Percentiles rank a stretch among this genome's conserved stretches.
Evolutionary conservation across 2,113 vertebrate genomes (phyloP).

Genomic region (rat (Rattus norvegicus)): GRCr8 NC_086023.1:119014501-119015000

Average conservation of each 20-base stretch:
- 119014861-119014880: not conserved
- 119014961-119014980: not conserved
- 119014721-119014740: not conserved
- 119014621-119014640: not conserved
- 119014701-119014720: not conserved
- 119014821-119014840: not conserved
- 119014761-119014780: not conserved
- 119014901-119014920: not conserved
- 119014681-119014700: not conserved
- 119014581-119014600: not conserved
- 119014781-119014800: not conserved
- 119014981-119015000: not conserved
- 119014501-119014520: not conserved
- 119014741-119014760: too few relatives aligned
- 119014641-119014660: too few relatives aligned
- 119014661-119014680: not conserved
- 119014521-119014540: not conserved
- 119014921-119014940: not conserved
- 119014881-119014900: not conserved
- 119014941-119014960: not conserved
- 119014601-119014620: not conserved
- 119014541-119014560: not conserved
- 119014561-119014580: too few relatives aligned
- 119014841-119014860: not conserved
- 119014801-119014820: not conserved